A percentile compares a stretch with the other conserved stretches of the same genome.
phyloP scores from a whole-genome alignment of 92 coral and sea anemone species.

The Scolanthus callimorphus region DNA sequence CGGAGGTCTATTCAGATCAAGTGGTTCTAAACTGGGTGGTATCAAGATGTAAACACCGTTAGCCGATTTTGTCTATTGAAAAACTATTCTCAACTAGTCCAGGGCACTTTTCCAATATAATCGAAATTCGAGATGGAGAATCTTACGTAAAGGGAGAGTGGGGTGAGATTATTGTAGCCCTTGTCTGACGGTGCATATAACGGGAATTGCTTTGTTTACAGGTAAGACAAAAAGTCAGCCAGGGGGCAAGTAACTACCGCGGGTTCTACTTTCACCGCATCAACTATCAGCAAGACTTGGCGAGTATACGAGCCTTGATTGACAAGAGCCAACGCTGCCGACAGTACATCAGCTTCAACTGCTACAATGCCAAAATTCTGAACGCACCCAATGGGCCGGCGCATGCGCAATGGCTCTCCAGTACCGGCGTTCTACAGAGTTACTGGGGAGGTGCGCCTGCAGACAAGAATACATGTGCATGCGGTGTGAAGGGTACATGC shows the following conservation, averaged over 20 bases:
- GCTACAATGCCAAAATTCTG: conserved; percentile 67
- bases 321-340: conserved; percentile 68
- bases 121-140: too few species aligned
- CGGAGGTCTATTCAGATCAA: too few species aligned
- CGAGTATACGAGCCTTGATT: conserved; percentile 69
- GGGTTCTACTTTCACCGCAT: conserved; percentile 64
- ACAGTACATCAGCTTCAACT: conserved; percentile 74
- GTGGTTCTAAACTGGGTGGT: too few species aligned
- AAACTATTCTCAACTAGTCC: too few species aligned
- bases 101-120: too few species aligned
- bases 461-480: conserved; percentile 69
- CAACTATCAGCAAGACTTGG: conserved; percentile 46
- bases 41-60: too few species aligned
- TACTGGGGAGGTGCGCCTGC: conserved; percentile 92
- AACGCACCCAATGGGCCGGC: conserved; percentile 64
- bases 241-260: conserved; percentile 9
- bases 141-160: too few species aligned
- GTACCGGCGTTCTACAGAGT: conserved; percentile 44
- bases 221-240: conserved; percentile 26
- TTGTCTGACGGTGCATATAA: too few species aligned
- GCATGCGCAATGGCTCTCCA: conserved; percentile 76
- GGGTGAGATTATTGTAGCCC: too few species aligned
- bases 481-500: conserved; percentile 72
- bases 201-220: too few species aligned
- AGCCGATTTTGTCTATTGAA: too few species aligned